Base-by-base conservation (phyloP, 1,140 invertebrate genomes). In the Drosophila takahashii region DNA sequence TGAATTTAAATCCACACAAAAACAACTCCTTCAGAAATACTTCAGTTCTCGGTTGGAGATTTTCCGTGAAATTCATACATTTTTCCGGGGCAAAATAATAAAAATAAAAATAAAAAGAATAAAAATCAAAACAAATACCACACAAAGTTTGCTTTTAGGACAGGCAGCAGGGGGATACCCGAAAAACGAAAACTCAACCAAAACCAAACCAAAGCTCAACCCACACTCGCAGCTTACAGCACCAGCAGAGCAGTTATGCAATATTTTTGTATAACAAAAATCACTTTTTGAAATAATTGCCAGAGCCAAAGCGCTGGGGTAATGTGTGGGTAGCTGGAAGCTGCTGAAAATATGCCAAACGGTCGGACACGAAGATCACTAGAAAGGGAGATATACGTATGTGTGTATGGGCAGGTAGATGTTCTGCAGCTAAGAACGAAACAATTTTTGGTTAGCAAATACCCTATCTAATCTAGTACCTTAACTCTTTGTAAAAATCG, bases 201-300 rank as follows among this genome's bases (percentile, higher is more conserved):
- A 60, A 58, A 67, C 48, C 27, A 39, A 51, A 67, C 13, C 36
- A 27, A 26, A 56, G n/a, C 51, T 37, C 39, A 51, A 65, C 52
- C 39, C 60, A 51, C 41, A 59, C 56, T 34, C 58, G 34, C 22
- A 64, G 15, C n/a, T 27, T 18, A 56, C 4, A 75, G 29, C 54
- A 60, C 54, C 60, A 51, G 56, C 34, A 60, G 27, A 34, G 60
- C 59, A 76, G 72, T 76, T 76, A 53, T 76, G 72, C 52, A 76
- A 66, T 75, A 47, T 75, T 75, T 74, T 72, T 72, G 18, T 66
- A 58, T 57, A 65, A 54, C 44, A 54, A 66, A 76, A 76, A 57
- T 74, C 59, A 65, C 69, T 75, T 76, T 75, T 76, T 58, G 60
- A 76, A 74, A 76, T 76, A 76, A 76, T 76, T 76, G 72, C 52